phyloP scores from a whole-genome alignment of 2,113 vertebrate species.

The Phaethornis superciliosus region DNA sequence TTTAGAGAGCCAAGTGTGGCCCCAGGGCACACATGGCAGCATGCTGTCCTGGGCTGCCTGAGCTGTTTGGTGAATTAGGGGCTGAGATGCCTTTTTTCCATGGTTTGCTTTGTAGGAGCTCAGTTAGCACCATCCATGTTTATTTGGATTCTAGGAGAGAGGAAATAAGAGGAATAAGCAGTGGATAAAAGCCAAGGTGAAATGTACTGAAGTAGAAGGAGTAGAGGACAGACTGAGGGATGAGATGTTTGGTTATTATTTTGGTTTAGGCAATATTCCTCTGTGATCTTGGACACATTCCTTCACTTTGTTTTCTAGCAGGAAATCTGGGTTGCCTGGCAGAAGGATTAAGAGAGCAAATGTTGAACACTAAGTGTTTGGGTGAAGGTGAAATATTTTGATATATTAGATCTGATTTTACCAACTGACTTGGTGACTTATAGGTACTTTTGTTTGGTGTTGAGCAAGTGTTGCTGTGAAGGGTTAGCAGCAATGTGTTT shows the following conservation, averaged over 20 bases:
- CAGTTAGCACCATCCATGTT: not conserved
- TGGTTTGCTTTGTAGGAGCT: not conserved
- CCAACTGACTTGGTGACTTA: conserved; percentile 14
- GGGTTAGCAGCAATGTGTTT: not conserved
- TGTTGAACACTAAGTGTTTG: conserved; percentile 48
- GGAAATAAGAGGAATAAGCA: conserved; percentile 31
- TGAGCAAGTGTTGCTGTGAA: conserved; percentile 43
- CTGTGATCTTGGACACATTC: not conserved
- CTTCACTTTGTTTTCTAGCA: not conserved
- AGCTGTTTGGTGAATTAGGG: not conserved
- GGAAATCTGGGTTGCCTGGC: conserved; percentile 12
- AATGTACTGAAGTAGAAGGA: not conserved
- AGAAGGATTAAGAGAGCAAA: conserved; percentile 5
- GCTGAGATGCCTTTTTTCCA: not conserved
- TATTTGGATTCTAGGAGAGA: conserved; percentile 8
- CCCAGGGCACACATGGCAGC: fast-evolving
- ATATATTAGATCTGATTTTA: conserved; percentile 26
- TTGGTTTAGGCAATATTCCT: not conserved
- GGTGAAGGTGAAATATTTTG: conserved; percentile 60
- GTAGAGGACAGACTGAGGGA: not conserved
- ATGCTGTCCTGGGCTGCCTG: fast-evolving
- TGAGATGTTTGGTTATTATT: conserved; percentile 24
- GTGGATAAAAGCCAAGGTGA: conserved; percentile 37
- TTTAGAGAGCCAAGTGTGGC: fast-evolving
- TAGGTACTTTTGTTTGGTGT: not conserved